These are phyloP conservation scores for Ophraella communa DNA, from an alignment of 2,888 invertebrate species.

Conservation along the genomic window DNA sequence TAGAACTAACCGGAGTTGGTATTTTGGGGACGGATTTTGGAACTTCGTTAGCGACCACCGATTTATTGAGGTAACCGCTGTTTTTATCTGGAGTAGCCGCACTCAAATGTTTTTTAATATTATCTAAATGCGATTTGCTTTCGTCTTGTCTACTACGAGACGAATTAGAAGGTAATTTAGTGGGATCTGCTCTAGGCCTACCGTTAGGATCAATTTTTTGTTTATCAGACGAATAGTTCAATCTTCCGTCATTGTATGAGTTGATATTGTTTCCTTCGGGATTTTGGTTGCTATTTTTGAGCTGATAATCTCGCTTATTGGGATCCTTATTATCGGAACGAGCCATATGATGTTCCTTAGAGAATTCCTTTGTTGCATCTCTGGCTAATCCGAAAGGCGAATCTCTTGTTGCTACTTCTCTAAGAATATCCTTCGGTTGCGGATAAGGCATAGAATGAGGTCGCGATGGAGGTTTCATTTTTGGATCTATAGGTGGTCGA, in stretches of 20 bases:
- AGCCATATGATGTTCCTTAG: conserved; percentile 20
- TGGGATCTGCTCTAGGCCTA: conserved; percentile 46
- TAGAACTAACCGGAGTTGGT: conserved; percentile 21
- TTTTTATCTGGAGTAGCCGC: conserved; percentile 49
- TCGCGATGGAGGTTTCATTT: conserved; percentile 50
- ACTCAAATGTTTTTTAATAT: conserved; percentile 52
- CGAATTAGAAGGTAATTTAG: conserved; percentile 43
- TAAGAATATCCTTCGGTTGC: conserved; percentile 52
- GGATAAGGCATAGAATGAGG: conserved; percentile 41
- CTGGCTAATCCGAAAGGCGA: conserved; percentile 47
- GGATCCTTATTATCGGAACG: conserved; percentile 42
- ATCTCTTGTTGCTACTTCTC: conserved; percentile 51
- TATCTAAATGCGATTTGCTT: conserved; percentile 49
- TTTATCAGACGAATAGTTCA: conserved; percentile 45
- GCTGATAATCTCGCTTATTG: conserved; percentile 50
- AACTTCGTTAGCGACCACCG: conserved; percentile 54
- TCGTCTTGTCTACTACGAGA: conserved; percentile 41
- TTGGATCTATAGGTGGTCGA: conserved; percentile 51
- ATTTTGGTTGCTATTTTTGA: conserved; percentile 48
- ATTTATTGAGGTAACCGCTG: conserved; percentile 56
- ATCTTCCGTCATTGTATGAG: conserved; percentile 23
- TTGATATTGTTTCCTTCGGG: conserved; percentile 45
- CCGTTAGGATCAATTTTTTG: conserved; percentile 32
- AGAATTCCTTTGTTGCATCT: conserved; percentile 35
- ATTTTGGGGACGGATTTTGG: conserved; percentile 56